Evolutionary conservation across 2,888 invertebrate species (phyloP).

Genomic region (Apoda limacodes): DNA sequence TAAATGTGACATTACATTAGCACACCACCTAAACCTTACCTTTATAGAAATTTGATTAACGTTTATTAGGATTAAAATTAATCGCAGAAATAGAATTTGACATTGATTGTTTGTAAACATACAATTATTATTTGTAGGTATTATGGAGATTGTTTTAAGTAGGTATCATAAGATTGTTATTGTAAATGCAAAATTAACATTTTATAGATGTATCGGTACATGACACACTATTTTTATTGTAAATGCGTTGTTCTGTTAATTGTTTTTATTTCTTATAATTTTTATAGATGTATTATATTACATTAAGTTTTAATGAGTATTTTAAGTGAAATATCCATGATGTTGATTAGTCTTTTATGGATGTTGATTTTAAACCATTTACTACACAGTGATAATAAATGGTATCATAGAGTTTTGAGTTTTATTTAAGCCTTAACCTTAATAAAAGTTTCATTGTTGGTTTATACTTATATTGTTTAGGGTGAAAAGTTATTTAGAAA

Average conservation of each 20-base stretch:
- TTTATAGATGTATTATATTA: slow-evolving; percentile 44
- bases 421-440: no score
- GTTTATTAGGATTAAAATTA: no score
- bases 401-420: slow-evolving; percentile 42
- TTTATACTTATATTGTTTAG: no score
- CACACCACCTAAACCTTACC: no score
- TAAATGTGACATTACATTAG: no score
- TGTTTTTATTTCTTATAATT: slow-evolving; percentile 33
- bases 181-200: slow-evolving; percentile 40
- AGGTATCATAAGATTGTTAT: no score
- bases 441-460: no score
- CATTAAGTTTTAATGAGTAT: slow-evolving; percentile 46
- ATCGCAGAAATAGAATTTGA: no score
- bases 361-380: slow-evolving; percentile 67
- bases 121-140: no score
- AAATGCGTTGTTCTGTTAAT: slow-evolving; percentile 35
- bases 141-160: slow-evolving; percentile 37
- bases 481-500: no score
- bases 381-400: slow-evolving; percentile 66
- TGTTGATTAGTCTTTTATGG: slow-evolving; percentile 69
- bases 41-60: no score
- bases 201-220: slow-evolving; percentile 40
- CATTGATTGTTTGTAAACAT: no score
- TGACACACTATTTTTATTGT: slow-evolving; percentile 54
- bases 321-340: slow-evolving; percentile 62